phyloP scores from a whole-genome alignment of 2,113 vertebrate species.

The Narcine bancroftii region DNA sequence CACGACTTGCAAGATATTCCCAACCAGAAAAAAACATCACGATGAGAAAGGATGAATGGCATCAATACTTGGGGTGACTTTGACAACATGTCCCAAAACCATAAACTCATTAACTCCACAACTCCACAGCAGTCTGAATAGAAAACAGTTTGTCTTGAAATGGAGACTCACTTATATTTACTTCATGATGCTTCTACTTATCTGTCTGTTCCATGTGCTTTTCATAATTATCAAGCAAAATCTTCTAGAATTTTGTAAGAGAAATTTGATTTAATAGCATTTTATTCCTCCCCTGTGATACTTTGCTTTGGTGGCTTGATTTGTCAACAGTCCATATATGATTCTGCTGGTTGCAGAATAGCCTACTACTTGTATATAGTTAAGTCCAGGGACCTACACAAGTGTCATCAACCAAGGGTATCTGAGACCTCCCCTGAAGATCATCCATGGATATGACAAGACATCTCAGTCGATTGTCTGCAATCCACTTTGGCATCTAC shows the following conservation, averaged over 20 bases:
- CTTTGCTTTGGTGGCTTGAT: not conserved
- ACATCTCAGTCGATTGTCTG: not conserved
- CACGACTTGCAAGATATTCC: too few species aligned
- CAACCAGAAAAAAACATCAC: too few species aligned
- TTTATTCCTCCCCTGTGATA: not conserved
- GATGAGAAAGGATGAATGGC: too few species aligned
- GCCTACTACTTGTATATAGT: not conserved
- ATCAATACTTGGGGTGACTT: too few species aligned
- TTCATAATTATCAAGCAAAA: not conserved
- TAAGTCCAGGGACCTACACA: not conserved
- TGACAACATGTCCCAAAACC: too few species aligned
- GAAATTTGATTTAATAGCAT: not conserved
- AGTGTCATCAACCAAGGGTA: not conserved
- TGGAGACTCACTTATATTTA: not conserved
- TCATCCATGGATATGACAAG: not conserved
- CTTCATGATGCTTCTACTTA: not conserved
- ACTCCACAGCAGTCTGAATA: too few species aligned
- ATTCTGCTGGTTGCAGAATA: not conserved
- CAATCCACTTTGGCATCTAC: not conserved
- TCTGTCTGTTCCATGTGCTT: not conserved
- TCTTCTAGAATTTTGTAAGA: not conserved
- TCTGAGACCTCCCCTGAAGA: not conserved
- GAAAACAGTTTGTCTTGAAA: too few species aligned
- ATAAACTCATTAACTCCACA: too few species aligned
- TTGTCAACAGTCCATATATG: not conserved